phyloP scores from a whole-genome alignment of 2,797 vertebrate species.

The Diplodus sargus region DNA sequence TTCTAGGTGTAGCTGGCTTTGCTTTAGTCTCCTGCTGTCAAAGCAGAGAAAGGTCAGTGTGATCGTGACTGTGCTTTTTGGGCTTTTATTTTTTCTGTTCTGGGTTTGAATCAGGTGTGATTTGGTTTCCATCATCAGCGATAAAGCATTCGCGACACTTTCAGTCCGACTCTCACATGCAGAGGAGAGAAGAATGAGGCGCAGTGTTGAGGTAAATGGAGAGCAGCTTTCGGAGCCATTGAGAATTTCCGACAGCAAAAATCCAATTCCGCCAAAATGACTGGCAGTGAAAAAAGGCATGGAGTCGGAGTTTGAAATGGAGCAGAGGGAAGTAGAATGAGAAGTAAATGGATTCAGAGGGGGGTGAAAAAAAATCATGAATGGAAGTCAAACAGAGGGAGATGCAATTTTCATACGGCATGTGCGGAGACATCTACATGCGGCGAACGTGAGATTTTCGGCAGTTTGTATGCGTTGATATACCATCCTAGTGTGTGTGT shows the following conservation, averaged over 20 bases:
- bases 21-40: slow-evolving; percentile 1
- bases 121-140: slow-evolving; percentile 23
- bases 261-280: slow-evolving; percentile 46
- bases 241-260: slow-evolving; percentile 34
- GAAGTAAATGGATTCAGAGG: slow-evolving; percentile 13
- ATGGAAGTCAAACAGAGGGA: slow-evolving; percentile 35
- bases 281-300: slow-evolving; percentile 19
- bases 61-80: slow-evolving; percentile 9
- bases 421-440: background rate
- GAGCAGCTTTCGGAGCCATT: slow-evolving; percentile 39
- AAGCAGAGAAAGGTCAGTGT: slow-evolving; percentile 20
- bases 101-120: slow-evolving; percentile 25
- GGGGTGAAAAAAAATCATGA: slow-evolving; percentile 3
- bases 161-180: background rate
- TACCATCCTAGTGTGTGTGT: background rate
- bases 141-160: slow-evolving; percentile 30
- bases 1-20: slow-evolving; percentile 6
- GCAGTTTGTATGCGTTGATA: slow-evolving; percentile 18
- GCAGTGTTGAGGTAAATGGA: slow-evolving; percentile 11
- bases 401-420: background rate
- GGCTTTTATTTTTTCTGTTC: slow-evolving; percentile 35
- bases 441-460: slow-evolving; percentile 2
- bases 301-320: slow-evolving; percentile 24
- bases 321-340: slow-evolving; percentile 24
- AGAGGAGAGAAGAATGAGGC: slow-evolving; percentile 22